A percentile compares a stretch with the other conserved stretches of the same genome.
phyloP scores from a whole-genome alignment of 1,140 invertebrate species.

The Drosophila oshimai region DNA sequence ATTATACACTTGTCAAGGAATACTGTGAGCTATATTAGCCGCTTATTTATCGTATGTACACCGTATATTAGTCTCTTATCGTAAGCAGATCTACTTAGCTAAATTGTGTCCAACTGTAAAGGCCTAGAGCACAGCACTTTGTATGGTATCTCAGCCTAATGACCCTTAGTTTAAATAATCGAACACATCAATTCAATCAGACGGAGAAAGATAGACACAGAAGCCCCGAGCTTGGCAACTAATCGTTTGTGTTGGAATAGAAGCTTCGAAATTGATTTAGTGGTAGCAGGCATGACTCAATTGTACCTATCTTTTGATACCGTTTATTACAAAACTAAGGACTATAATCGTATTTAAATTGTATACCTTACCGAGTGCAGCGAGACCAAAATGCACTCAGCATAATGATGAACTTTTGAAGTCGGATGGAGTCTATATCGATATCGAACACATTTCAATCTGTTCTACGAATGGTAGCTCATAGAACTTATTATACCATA shows the following conservation, averaged over 20 bases:
- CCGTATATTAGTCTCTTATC: constrained; percentile 42
- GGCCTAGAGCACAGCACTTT: constrained; percentile 29
- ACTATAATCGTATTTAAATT: constrained; percentile 76
- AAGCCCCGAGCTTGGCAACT: constrained; percentile 14
- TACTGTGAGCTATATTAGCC: constrained; percentile 76
- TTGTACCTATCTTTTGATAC: constrained; percentile 81
- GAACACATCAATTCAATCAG: constrained; percentile 9
- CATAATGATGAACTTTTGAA: constrained; percentile 27
- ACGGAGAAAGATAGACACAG: neutral
- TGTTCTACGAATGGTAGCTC: constrained; percentile 56
- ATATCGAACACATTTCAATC: constrained; percentile 55
- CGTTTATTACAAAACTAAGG: constrained; percentile 81
- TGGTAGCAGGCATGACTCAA: constrained; percentile 71
- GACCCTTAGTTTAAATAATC: constrained; percentile 55
- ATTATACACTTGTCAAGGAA: constrained; percentile 42
- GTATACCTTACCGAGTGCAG: constrained; percentile 56
- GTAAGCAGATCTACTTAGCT: constrained; percentile 58
- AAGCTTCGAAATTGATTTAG: constrained; percentile 62
- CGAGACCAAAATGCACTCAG: constrained; percentile 42
- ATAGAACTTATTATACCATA: constrained; percentile 47
- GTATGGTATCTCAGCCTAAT: constrained; percentile 39
- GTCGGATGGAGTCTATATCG: constrained; percentile 12
- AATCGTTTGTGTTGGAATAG: constrained; percentile 43
- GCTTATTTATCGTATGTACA: constrained; percentile 50
- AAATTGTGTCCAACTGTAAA: constrained; percentile 71